Evolutionary conservation across 2,113 vertebrate genomes (phyloP), one percentile per base, ranked within the genome.

Genomic region (Cacatua alba): DNA sequence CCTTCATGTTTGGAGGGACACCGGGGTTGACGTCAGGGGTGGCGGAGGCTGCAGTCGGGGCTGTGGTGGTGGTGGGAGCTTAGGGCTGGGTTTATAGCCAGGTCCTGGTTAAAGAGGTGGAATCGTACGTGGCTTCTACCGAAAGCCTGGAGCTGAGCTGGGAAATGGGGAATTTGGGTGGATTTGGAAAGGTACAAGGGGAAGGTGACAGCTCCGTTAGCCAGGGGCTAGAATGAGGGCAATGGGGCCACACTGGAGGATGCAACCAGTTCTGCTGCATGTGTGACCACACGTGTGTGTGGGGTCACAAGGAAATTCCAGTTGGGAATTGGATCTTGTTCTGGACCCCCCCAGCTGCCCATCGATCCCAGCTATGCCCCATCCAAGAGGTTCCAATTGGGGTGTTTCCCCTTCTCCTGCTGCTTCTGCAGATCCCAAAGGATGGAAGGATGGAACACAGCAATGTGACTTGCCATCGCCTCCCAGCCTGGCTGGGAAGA

Each of bases 101-200:
- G 16, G 15, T 51, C 62, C 35, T 39, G 5, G 23, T 20, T 77
- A 23, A 62, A 33, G 62, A 60, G 74, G 11, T 62, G 85, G 17
- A 86, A 62, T 31, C 16, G 10, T 0, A 3, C 1, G 0, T 0
- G 18, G 17, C 13, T 46, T 26, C 31, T 11, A 3, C 2, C 0
- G 3, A 29, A 37, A 49, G 35, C 64, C 35, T 4, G 8, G 59
- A 41, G 24, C 51, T 0, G 4, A 4, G 3, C 0, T 11, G 65
- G 78, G 70, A 71, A 79, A 25, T 4, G 41, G n/a, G 46, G 74
- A 49, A 64, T 80, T 55, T 7, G 53, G 49, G 60, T 10, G 35
- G 7, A 11, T 41, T 85, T 35, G 41, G 5, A 49, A 68, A 60
- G 12, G 11, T 1, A 0, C 0, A 1, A 71, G 51, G 43, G 31